Conservation (phyloP, 1,140 invertebrate species). For the Heliconius eleuchia region DNA sequence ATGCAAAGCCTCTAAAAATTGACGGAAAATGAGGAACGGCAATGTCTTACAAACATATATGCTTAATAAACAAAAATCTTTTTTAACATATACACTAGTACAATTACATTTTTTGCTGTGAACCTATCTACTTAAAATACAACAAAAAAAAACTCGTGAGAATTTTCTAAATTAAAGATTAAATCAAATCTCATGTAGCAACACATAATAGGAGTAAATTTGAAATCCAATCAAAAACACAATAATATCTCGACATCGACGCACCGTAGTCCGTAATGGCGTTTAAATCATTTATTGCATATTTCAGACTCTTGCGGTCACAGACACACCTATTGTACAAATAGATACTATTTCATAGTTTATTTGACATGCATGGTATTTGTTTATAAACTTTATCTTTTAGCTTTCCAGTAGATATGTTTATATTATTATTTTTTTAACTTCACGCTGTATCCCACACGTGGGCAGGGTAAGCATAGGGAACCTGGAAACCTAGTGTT, state of each 20-base stretch:
- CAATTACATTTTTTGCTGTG: no score
- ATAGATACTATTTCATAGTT: neutral
- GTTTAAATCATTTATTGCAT: conserved; percentile 12
- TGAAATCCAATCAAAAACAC: conserved; percentile 10
- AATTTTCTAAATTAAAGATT: neutral
- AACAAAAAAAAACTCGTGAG: no score
- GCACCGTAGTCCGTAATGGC: neutral
- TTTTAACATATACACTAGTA: no score
- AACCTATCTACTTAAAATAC: no score
- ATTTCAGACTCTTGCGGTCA: neutral
- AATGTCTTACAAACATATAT: no score
- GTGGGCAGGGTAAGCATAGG: neutral
- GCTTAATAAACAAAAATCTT: no score
- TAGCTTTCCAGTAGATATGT: neutral
- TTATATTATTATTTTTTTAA: neutral
- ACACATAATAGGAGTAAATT: neutral
- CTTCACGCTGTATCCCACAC: no score
- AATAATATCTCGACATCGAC: neutral
- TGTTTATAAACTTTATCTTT: neutral
- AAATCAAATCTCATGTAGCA: neutral
- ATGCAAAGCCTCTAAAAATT: no score
- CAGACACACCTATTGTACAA: neutral
- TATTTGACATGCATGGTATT: neutral
- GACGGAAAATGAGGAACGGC: no score
- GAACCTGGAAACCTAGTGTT: neutral